These are phyloP conservation scores for Hippoglossus stenolepis DNA, from an alignment of 2,113 vertebrate genomes.

Conservation along the genomic window DNA sequence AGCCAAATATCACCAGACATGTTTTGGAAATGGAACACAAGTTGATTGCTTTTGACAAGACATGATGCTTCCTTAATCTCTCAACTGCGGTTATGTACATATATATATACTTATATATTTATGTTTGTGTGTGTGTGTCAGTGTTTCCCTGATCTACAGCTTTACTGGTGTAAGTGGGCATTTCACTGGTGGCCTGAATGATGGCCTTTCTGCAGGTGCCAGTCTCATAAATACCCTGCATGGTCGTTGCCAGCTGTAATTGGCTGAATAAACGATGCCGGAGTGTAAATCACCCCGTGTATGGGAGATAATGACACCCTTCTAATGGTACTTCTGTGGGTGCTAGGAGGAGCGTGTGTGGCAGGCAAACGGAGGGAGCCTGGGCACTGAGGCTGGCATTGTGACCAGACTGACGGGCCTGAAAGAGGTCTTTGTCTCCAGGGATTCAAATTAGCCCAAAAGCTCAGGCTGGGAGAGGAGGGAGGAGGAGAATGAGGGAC, in stretches of 20 bases:
- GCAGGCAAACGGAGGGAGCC: constrained; percentile 57
- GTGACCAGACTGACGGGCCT: constrained; percentile 56
- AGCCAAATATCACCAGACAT: constrained; percentile 46
- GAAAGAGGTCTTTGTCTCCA: constrained; percentile 76
- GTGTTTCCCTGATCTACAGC: no score
- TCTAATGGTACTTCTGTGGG: constrained; percentile 57
- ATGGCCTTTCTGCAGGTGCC: constrained; percentile 45
- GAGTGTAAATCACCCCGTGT: constrained; percentile 60
- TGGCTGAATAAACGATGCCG: constrained; percentile 54
- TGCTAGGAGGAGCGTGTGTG: constrained; percentile 54
- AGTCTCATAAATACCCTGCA: constrained; percentile 35
- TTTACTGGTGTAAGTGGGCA: not conserved
- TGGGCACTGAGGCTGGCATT: constrained; percentile 72
- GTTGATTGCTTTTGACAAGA: not conserved
- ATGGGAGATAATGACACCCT: constrained; percentile 66
- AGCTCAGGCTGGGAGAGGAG: constrained; percentile 27
- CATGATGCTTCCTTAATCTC: constrained; percentile 4
- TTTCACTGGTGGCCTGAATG: constrained; percentile 41
- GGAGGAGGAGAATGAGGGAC: not conserved
- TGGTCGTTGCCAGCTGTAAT: constrained; percentile 55
- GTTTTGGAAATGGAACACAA: constrained; percentile 27
- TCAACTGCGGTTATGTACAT: not conserved
- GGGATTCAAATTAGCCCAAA: constrained; percentile 72
- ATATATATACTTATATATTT: no score
- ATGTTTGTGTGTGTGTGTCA: no score